phyloP scores from a whole-genome alignment of 2,888 invertebrate genomes.

The Drosophila ustulata region DNA sequence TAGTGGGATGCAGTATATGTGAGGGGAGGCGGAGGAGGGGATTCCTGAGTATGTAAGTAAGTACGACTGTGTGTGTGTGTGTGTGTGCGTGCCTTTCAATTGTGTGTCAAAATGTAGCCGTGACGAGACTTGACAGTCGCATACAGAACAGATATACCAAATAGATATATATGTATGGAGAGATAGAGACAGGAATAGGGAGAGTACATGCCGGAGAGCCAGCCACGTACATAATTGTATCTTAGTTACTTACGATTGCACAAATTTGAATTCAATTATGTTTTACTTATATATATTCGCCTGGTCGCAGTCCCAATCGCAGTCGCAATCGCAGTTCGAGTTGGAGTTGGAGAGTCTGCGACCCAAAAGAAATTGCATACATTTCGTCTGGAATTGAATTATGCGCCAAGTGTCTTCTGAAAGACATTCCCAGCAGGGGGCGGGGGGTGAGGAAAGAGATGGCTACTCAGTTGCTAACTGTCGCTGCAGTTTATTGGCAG shows the following conservation, averaged over 20 bases:
- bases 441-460: background rate
- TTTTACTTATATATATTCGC: slow-evolving; percentile 74
- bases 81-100: slow-evolving; percentile 77
- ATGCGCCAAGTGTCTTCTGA: slow-evolving; percentile 63
- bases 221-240: slow-evolving; percentile 81
- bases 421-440: slow-evolving; percentile 30
- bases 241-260: slow-evolving; percentile 81
- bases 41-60: slow-evolving; percentile 29
- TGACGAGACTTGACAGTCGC: slow-evolving; percentile 76
- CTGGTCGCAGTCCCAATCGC: slow-evolving; percentile 22
- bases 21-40: background rate
- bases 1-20: slow-evolving; percentile 20
- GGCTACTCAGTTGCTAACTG: slow-evolving; percentile 40
- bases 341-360: slow-evolving; percentile 21
- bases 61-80: slow-evolving; percentile 31
- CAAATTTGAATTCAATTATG: slow-evolving; percentile 80
- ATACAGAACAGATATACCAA: slow-evolving; percentile 43
- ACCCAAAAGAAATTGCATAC: slow-evolving; percentile 73
- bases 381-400: slow-evolving; percentile 78
- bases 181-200: slow-evolving; percentile 2
- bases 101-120: slow-evolving; percentile 80
- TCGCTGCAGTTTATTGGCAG: slow-evolving; percentile 65
- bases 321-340: slow-evolving; percentile 11
- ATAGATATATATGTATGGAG: slow-evolving; percentile 28
- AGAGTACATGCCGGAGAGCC: slow-evolving; percentile 36